Conservation (phyloP, 2,888 invertebrate species). For the Netelia fuscicornis region DNA sequence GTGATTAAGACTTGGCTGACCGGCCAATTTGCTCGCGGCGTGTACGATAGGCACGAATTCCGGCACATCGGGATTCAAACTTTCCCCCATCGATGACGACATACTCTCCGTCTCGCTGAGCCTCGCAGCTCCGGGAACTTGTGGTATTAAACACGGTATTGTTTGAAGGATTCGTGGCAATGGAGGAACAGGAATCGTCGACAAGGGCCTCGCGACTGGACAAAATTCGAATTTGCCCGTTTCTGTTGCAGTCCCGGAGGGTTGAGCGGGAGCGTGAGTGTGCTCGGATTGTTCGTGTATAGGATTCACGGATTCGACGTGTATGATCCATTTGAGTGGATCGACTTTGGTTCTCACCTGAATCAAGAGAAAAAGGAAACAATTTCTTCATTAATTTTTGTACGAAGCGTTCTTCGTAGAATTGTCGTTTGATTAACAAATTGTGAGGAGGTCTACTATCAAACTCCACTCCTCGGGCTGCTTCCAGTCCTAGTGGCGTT, state of each 20-base stretch:
- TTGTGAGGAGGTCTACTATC: slow-evolving; percentile 81
- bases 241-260: slow-evolving; percentile 61
- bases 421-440: slow-evolving; percentile 13
- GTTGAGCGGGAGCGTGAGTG: slow-evolving; percentile 80
- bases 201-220: slow-evolving; percentile 87
- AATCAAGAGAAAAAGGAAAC: slow-evolving; percentile 62
- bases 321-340: slow-evolving; percentile 95
- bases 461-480: slow-evolving; percentile 80
- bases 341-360: slow-evolving; percentile 93
- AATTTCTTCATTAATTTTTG: slow-evolving; percentile 1
- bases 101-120: slow-evolving; percentile 78
- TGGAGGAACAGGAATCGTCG: slow-evolving; percentile 90
- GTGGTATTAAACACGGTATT: slow-evolving; percentile 71
- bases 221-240: slow-evolving; percentile 82
- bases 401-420: not conserved
- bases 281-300: slow-evolving; percentile 68
- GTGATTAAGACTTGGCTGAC: slow-evolving; percentile 67
- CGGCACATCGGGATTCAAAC: slow-evolving; percentile 93
- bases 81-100: slow-evolving; percentile 85
- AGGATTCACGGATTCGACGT: slow-evolving; percentile 85
- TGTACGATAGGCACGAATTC: slow-evolving; percentile 91
- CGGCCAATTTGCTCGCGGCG: slow-evolving; percentile 59
- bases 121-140: slow-evolving; percentile 59
- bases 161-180: slow-evolving; percentile 88
- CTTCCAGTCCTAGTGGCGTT: slow-evolving; percentile 77